Base-by-base conservation (phyloP, 2,888 invertebrate species). In the Meandrusa payeni region DNA sequence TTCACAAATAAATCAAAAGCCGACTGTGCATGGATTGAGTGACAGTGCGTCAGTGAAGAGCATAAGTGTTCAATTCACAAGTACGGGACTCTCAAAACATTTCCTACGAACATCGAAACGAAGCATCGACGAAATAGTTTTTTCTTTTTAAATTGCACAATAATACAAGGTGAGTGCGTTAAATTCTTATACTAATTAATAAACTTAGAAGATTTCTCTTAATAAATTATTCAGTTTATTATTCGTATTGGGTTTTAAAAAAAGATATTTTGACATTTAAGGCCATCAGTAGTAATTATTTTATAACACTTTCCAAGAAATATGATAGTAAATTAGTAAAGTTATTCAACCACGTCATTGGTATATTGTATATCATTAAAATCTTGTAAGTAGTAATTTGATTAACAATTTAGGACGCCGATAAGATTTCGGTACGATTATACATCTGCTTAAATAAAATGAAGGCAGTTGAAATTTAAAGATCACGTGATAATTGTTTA, bases 1-100 rank as follows among this genome's bases (percentile, higher is more conserved):
- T 68, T 64, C 61, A 48, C 31, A 38, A 43, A 15, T 37, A 37
- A 48, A 57, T 36, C 29, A 70, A 72, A 71, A 69, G 69, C 70
- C 78, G 75, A 71, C 69, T 63, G 78, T 71, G 76, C 66, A 59
- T 49, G 55, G 52, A 65, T 57, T 54, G 64, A 82, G 83, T 85
- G 83, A 76, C 71, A 82, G 85, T 83, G 85, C 77, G 65, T 72
- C 64, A 74, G 82, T 81, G 81, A 69, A 61, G 65, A 63, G 65
- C 65, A 28, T 65, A 59, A 73, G 80, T 82, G 81, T 64, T 63
- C 69, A 62, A 64, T 66, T 69, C 61, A 50, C 59, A 50, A 57
- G 52, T 45, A 56, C 26, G 63, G 72, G 72, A 80, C 76, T 70
- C 60, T 50, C 59, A 60, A 52, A 49, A 41, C 57, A 54, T 54